These are phyloP conservation scores for Ascidia mentula DNA, from an alignment of 23 tunicate genomes.

Conservation along the genomic window DNA sequence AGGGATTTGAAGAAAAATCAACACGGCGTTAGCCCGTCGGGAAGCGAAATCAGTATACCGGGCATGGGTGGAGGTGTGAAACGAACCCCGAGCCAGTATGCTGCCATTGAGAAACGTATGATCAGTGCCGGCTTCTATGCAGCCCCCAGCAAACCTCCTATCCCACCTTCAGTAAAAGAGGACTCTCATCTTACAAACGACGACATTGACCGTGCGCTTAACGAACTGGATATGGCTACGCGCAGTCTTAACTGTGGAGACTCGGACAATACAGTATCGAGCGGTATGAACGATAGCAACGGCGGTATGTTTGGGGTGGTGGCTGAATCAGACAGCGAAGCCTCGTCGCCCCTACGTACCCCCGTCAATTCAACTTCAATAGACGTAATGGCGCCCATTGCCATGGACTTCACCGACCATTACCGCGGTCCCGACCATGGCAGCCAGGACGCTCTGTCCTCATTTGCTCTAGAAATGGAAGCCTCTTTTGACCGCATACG, in stretches of 20 bases:
- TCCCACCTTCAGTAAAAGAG: constrained; percentile 23
- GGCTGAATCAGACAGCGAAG: constrained; percentile 11
- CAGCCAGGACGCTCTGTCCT: constrained; percentile 38
- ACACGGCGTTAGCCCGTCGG: constrained; percentile 14
- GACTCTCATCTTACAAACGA: background rate
- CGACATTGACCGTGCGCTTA: constrained; percentile 69
- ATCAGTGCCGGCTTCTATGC: constrained; percentile 81
- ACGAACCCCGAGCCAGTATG: constrained; percentile 47
- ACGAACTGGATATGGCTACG: constrained; percentile 48
- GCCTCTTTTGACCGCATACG: constrained; percentile 55
- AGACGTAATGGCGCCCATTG: constrained; percentile 51
- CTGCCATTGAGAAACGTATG: constrained; percentile 43
- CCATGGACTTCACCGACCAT: constrained; percentile 66
- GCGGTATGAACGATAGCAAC: constrained; percentile 25
- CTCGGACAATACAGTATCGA: background rate
- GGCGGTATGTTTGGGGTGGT: constrained; percentile 24
- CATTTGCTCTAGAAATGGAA: constrained; percentile 56
- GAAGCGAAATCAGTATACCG: constrained; percentile 52
- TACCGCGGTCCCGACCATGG: constrained; percentile 28
- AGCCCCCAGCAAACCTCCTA: constrained; percentile 79
- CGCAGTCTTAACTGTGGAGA: background rate
- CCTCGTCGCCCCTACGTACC: background rate
- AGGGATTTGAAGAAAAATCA: background rate
- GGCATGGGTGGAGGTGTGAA: constrained; percentile 31
- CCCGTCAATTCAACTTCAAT: background rate